A percentile compares a stretch with the other conserved stretches of the same genome.
These are phyloP conservation scores for Ichneumon xanthorius DNA, from an alignment of 2,888 invertebrate species.

Conservation along the genomic window DNA sequence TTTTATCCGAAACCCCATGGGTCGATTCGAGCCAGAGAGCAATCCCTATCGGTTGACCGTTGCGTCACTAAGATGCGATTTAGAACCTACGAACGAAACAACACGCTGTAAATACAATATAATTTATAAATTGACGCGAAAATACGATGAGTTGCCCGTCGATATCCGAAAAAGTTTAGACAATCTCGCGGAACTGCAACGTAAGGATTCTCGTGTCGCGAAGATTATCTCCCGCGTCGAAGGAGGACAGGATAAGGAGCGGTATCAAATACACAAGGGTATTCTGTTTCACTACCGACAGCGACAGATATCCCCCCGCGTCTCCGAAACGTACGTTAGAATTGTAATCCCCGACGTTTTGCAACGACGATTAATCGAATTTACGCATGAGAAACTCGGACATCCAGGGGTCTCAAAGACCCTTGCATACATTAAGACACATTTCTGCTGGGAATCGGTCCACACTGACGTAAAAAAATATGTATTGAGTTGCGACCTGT, in stretches of 20 bases:
- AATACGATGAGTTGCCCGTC: background rate
- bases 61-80: background rate
- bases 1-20: slow-evolving; percentile 71
- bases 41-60: background rate
- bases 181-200: background rate
- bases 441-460: background rate
- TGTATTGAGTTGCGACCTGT: background rate
- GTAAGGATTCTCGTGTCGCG: background rate
- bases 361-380: background rate
- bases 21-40: background rate
- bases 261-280: background rate
- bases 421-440: background rate
- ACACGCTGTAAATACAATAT: background rate
- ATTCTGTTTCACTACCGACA: background rate
- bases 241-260: background rate
- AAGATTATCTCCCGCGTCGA: background rate
- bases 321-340: background rate
- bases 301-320: no score
- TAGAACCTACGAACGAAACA: background rate
- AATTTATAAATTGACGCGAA: background rate
- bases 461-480: background rate
- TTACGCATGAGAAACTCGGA: background rate
- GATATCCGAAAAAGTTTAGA: background rate
- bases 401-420: background rate
- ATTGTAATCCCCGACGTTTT: background rate